These are phyloP conservation scores for Seira musarum DNA, from an alignment of 2,888 invertebrate species.

Conservation along the genomic window DNA sequence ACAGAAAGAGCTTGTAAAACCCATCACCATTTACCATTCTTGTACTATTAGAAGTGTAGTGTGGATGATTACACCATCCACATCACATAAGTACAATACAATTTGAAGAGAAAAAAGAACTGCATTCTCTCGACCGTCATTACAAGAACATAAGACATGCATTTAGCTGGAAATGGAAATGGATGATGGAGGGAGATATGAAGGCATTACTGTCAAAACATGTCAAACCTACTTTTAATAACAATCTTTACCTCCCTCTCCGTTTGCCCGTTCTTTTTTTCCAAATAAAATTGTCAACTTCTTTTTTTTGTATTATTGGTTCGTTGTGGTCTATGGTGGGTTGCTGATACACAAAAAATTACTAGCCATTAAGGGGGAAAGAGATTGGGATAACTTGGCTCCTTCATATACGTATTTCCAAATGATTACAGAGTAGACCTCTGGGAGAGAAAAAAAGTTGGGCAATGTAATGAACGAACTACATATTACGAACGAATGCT, in stretches of 20 bases:
- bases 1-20: neutral
- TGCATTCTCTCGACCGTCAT: neutral
- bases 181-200: constrained; percentile 1
- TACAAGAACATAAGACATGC: neutral
- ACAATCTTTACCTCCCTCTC: constrained; percentile 3
- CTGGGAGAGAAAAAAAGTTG: neutral
- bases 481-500: no score
- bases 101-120: neutral
- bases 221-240: constrained; percentile 6
- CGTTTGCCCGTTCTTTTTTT: neutral
- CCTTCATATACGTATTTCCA: neutral
- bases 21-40: neutral
- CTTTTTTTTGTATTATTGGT: no score
- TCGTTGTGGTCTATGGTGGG: neutral
- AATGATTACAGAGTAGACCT: constrained; percentile 9
- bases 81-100: no score
- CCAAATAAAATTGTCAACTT: constrained; percentile 9
- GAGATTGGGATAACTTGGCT: constrained; percentile 2
- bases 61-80: no score
- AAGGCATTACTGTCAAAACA: constrained; percentile 12
- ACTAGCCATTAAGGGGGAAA: constrained; percentile 9
- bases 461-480: neutral
- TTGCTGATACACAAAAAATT: constrained; percentile 4
- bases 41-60: neutral
- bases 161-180: constrained; percentile 9